phyloP scores from a whole-genome alignment of 2,113 vertebrate species.

The Prunella himalayana region DNA sequence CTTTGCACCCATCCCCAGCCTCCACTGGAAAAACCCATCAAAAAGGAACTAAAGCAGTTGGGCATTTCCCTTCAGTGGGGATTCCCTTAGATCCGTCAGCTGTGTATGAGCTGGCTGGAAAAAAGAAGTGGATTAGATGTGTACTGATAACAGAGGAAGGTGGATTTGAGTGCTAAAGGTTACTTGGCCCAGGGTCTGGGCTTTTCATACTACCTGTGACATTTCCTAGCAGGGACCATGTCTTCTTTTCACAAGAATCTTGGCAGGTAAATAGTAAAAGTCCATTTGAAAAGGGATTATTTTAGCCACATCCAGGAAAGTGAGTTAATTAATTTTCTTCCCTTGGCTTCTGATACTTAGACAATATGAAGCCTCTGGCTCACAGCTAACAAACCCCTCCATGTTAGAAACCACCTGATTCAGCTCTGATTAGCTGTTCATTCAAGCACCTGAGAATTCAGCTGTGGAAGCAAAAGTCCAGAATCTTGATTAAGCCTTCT shows the following conservation, averaged over 20 bases:
- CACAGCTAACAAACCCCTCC: neutral
- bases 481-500: neutral
- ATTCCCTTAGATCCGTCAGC: conserved; percentile 3
- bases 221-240: neutral
- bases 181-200: neutral
- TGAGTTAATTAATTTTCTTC: neutral
- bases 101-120: neutral
- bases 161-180: neutral
- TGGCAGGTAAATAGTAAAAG: neutral
- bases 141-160: neutral
- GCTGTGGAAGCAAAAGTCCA: neutral
- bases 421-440: neutral
- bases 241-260: neutral
- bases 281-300: neutral
- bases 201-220: neutral
- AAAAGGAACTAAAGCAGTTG: neutral
- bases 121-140: neutral
- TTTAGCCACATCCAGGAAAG: neutral
- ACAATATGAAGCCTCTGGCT: neutral
- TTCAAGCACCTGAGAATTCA: neutral
- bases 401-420: neutral
- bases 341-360: neutral
- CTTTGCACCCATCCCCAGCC: neutral
- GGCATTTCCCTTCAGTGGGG: neutral
- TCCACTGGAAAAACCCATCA: neutral